Percentiles rank a stretch among this genome's conserved stretches.
Conservation (phyloP, 2,113 vertebrate genomes). For the Odontophorus gujanensis region DNA sequence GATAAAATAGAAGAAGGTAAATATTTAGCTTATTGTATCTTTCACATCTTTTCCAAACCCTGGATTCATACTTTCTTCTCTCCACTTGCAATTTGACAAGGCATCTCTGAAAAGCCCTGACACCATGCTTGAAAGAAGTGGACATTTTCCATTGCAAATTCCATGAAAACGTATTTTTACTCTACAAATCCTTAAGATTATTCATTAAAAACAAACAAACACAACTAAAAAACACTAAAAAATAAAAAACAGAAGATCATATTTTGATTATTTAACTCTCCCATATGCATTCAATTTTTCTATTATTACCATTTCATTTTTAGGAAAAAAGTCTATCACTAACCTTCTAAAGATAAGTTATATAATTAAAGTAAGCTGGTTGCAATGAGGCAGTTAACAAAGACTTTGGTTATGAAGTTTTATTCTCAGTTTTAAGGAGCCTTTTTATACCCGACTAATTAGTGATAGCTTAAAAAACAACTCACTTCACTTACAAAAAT, state of each 20-base stretch:
- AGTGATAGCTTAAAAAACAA: not conserved
- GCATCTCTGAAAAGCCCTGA: not conserved
- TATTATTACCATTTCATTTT: not conserved
- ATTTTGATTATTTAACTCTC: not conserved
- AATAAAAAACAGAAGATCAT: not conserved
- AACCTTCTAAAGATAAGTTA: not conserved
- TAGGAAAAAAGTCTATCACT: not conserved
- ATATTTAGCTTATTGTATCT: not conserved
- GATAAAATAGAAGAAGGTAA: not conserved
- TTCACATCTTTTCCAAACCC: not conserved
- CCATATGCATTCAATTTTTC: not conserved
- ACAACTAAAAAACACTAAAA: too few relatives aligned
- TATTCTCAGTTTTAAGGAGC: not conserved
- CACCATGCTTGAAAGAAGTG: accelerated
- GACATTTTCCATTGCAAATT: not conserved
- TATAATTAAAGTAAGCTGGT: not conserved
- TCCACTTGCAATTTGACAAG: not conserved
- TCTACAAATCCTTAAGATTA: not conserved
- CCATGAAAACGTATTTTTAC: not conserved
- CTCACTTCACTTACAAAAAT: not conserved
- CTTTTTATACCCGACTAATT: not conserved
- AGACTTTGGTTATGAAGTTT: not conserved
- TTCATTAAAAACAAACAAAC: not conserved
- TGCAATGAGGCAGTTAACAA: not conserved
- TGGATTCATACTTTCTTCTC: not conserved